A percentile compares a stretch with the other conserved stretches of the same genome.
These are phyloP conservation scores for Pandion haliaetus DNA, from an alignment of 2,113 vertebrate genomes.

Conservation along the genomic window DNA sequence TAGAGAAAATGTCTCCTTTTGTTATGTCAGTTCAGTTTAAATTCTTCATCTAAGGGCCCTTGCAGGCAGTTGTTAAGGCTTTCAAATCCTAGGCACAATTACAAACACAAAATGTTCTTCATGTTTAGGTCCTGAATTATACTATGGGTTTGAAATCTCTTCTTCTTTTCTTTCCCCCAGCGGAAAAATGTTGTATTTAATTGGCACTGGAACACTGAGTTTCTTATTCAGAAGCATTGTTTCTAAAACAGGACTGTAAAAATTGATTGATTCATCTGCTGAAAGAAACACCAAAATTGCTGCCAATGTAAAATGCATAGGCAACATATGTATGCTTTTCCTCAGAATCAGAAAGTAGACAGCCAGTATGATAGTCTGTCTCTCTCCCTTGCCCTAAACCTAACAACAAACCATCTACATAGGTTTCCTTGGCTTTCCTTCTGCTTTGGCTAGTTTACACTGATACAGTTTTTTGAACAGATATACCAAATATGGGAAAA, in stretches of 20 bases:
- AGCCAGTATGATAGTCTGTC: background rate
- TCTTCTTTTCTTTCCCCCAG: background rate
- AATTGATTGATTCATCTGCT: background rate
- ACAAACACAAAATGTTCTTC: background rate
- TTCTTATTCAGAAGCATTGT: background rate
- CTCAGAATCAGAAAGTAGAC: background rate
- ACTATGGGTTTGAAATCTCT: background rate
- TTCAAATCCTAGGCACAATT: background rate
- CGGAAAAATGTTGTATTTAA: background rate
- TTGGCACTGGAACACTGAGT: background rate
- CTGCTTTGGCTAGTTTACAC: background rate
- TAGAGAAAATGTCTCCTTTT: background rate
- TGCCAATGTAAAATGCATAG: background rate
- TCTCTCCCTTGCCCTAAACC: background rate
- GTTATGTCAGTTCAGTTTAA: background rate
- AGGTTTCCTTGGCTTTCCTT: background rate
- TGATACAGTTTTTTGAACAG: background rate
- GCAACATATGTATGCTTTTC: background rate
- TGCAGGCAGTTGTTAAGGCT: background rate
- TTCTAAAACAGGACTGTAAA: background rate
- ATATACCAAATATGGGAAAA: background rate
- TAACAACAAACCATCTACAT: background rate
- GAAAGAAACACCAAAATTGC: background rate
- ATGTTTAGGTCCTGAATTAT: background rate
- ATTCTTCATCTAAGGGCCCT: background rate